phyloP scores from a whole-genome alignment of 92 coral and sea anemone species.

The Epizoanthus scotinus region DNA sequence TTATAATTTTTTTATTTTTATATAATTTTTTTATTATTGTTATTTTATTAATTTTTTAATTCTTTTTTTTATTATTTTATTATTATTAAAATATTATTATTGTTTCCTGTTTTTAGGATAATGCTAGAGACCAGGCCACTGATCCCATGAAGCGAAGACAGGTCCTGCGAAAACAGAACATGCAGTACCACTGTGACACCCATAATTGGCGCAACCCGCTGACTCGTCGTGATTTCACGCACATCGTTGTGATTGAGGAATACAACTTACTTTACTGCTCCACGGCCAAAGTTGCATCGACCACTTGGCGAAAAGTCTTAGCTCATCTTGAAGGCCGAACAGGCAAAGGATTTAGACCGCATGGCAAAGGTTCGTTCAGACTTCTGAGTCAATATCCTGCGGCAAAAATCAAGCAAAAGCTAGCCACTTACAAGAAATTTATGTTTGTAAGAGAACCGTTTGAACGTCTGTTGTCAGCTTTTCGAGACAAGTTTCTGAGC shows the following conservation, averaged over 20 bases:
- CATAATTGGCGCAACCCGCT: constrained; percentile 37
- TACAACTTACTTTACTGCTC: constrained; percentile 36
- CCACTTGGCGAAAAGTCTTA: constrained; percentile 35
- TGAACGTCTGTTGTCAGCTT: constrained; percentile 56
- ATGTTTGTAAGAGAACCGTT: constrained; percentile 63
- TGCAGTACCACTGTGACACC: constrained; percentile 29
- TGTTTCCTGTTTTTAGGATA: not conserved
- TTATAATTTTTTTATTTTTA: too few relatives aligned
- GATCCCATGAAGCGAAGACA: not conserved
- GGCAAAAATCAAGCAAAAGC: constrained; percentile 32
- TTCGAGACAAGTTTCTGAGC: constrained; percentile 53
- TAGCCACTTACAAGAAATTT: constrained; percentile 45
- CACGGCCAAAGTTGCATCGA: constrained; percentile 42
- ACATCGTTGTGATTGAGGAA: constrained; percentile 32
- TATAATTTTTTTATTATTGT: too few relatives aligned
- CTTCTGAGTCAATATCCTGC: constrained; percentile 39
- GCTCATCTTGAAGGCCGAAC: constrained; percentile 21
- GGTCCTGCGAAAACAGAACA: not conserved
- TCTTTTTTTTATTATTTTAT: too few relatives aligned
- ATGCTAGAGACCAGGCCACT: not conserved
- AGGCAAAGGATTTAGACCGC: constrained; percentile 19
- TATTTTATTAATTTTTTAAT: too few relatives aligned
- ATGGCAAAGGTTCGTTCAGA: constrained; percentile 32
- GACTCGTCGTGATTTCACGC: constrained; percentile 39
- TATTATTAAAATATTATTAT: not conserved